phyloP scores from a whole-genome alignment of 2,797 vertebrate species.

The Anguilla pacifica region DNA sequence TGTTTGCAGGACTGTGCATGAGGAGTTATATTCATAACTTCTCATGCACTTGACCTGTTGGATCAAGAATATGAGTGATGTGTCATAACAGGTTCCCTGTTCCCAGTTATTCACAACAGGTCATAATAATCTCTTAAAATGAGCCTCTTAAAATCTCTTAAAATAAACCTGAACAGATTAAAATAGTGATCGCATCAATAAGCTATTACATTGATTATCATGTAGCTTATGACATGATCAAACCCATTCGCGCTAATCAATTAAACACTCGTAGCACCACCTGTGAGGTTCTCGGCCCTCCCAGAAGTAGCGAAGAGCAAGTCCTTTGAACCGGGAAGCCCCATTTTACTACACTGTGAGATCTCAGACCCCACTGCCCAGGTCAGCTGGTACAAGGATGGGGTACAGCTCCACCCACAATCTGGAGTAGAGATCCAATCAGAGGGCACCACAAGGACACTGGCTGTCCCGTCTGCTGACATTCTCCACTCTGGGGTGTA shows the following conservation, averaged over 20 bases:
- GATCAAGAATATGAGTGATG: background rate
- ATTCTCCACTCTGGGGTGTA: constrained; percentile 39
- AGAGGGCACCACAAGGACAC: constrained; percentile 67
- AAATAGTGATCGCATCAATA: background rate
- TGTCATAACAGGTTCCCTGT: constrained; percentile 6
- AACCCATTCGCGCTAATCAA: constrained; percentile 12
- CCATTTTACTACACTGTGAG: constrained; percentile 72
- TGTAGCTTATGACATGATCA: constrained; percentile 8
- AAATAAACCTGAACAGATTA: constrained; percentile 3
- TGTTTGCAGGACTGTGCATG: constrained; percentile 33
- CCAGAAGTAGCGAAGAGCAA: constrained; percentile 71
- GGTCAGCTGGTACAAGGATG: constrained; percentile 77
- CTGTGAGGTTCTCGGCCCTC: constrained; percentile 74
- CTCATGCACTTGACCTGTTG: background rate
- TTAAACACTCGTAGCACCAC: constrained; percentile 76
- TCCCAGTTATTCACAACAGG: background rate
- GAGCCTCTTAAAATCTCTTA: background rate
- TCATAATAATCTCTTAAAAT: background rate
- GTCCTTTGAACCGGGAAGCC: constrained; percentile 66
- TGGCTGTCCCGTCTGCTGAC: constrained; percentile 49
- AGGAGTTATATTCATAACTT: constrained; percentile 40
- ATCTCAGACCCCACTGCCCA: constrained; percentile 71
- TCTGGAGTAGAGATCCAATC: constrained; percentile 69
- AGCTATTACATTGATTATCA: background rate
- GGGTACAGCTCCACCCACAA: constrained; percentile 62